phyloP scores from a whole-genome alignment of 2,888 invertebrate species.

The Barypeithes pellucidus region DNA sequence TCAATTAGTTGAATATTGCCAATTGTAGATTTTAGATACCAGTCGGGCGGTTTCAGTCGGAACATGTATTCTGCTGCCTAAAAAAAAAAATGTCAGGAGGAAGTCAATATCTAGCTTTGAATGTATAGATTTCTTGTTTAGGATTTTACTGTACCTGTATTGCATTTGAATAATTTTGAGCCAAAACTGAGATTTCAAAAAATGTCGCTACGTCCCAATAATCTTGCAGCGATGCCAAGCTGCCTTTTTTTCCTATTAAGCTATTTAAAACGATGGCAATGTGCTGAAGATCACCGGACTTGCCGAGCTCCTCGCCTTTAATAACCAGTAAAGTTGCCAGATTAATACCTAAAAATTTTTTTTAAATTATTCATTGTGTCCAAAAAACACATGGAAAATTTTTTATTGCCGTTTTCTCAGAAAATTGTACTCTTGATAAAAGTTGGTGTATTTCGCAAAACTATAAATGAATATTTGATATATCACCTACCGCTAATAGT shows the following conservation, averaged over 20 bases:
- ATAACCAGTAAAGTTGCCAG: slow-evolving; percentile 97
- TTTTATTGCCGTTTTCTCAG: too few relatives aligned
- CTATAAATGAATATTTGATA: too few relatives aligned
- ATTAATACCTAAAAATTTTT: slow-evolving; percentile 81
- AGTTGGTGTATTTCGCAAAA: too few relatives aligned
- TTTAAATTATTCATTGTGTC: not conserved
- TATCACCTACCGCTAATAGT: too few relatives aligned
- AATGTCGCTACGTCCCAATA: slow-evolving; percentile 99
- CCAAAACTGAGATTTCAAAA: slow-evolving; percentile 97
- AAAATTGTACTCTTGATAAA: too few relatives aligned
- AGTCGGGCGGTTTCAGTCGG: slow-evolving; percentile 90
- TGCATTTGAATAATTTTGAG: slow-evolving; percentile 97
- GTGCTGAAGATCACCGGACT: slow-evolving; percentile 91
- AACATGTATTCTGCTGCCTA: slow-evolving; percentile 87
- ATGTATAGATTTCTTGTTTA: not conserved
- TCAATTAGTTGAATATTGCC: slow-evolving; percentile 81
- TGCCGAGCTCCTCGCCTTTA: slow-evolving; percentile 95
- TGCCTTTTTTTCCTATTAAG: slow-evolving; percentile 97
- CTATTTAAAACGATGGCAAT: slow-evolving; percentile 97
- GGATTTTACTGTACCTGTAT: slow-evolving; percentile 80
- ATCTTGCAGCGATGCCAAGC: slow-evolving; percentile 91
- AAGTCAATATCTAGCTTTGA: not conserved
- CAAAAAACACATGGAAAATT: too few relatives aligned
- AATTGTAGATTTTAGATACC: slow-evolving; percentile 91
- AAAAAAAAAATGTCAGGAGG: not conserved